These are phyloP conservation scores for Polymixis lichenea DNA, from an alignment of 2,888 invertebrate genomes.

Conservation along the genomic window DNA sequence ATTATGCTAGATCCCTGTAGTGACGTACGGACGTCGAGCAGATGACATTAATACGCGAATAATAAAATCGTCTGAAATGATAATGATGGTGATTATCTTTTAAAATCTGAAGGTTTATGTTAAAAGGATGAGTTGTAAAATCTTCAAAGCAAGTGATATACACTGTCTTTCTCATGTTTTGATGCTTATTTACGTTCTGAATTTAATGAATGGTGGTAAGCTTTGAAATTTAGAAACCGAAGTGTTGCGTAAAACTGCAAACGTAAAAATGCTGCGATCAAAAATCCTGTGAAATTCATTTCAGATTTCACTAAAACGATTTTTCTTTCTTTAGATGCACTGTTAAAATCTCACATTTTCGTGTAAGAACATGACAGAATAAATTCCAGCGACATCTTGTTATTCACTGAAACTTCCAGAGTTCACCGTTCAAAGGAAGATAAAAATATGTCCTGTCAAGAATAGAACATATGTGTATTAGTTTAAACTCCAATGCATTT, in stretches of 20 bases:
- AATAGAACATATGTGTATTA: neutral
- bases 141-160: no score
- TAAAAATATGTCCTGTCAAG: neutral
- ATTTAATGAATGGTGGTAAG: neutral
- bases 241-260: neutral
- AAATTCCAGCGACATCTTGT: neutral
- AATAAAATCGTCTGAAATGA: neutral
- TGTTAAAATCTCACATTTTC: neutral
- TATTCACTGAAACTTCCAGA: neutral
- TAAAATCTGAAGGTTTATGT: neutral
- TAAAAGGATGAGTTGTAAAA: neutral
- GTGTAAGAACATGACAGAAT: neutral
- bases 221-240: neutral
- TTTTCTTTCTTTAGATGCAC: neutral
- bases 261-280: neutral
- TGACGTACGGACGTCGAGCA: no score
- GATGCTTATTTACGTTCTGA: neutral
- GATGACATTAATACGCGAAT: no score
- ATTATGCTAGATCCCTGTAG: no score
- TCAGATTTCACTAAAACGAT: neutral
- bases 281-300: no score
- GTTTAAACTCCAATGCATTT: slow-evolving; percentile 16
- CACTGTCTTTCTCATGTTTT: neutral
- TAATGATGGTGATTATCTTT: neutral
- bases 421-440: neutral